These are phyloP conservation scores for Hydrotaea cyrtoneurina DNA, from an alignment of 2,888 invertebrate species.

Conservation along the genomic window DNA sequence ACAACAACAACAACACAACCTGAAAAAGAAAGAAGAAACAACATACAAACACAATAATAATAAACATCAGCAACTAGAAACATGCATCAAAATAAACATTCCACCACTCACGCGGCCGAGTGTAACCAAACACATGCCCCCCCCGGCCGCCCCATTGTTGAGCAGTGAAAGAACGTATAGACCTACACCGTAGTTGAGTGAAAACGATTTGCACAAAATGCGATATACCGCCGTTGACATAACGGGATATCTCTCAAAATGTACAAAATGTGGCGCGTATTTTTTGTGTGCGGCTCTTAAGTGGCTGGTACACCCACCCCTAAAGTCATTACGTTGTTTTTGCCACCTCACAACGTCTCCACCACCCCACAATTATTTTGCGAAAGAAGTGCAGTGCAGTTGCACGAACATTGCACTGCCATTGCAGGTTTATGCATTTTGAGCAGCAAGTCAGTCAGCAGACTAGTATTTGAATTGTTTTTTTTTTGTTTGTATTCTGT, in stretches of 20 bases:
- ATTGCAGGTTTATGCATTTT: not conserved
- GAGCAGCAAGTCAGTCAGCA: not conserved
- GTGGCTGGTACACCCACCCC: not conserved
- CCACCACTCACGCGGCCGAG: not conserved
- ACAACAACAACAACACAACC: constrained; percentile 1
- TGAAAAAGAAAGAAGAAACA: not conserved
- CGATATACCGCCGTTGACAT: too few species aligned
- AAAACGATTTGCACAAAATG: too few species aligned
- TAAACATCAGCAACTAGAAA: not conserved
- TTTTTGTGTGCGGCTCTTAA: too few species aligned
- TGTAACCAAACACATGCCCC: not conserved
- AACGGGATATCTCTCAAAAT: too few species aligned
- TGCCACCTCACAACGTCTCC: not conserved
- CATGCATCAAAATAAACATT: constrained; percentile 1
- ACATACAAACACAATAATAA: not conserved
- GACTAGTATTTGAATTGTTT: not conserved
- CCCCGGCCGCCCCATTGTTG: not conserved
- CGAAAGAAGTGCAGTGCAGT: constrained; percentile 3
- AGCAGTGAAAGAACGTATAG: too few species aligned
- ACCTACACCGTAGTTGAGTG: too few species aligned
- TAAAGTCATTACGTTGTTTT: not conserved
- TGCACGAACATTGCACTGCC: not conserved
- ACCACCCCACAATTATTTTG: not conserved
- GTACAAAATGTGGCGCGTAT: too few species aligned
- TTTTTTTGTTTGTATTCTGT: constrained; percentile 4